Evolutionary conservation across 2,888 invertebrate species (phyloP), one percentile per base, ranked within the genome.

Genomic region (Rhabditoides inermis): DNA sequence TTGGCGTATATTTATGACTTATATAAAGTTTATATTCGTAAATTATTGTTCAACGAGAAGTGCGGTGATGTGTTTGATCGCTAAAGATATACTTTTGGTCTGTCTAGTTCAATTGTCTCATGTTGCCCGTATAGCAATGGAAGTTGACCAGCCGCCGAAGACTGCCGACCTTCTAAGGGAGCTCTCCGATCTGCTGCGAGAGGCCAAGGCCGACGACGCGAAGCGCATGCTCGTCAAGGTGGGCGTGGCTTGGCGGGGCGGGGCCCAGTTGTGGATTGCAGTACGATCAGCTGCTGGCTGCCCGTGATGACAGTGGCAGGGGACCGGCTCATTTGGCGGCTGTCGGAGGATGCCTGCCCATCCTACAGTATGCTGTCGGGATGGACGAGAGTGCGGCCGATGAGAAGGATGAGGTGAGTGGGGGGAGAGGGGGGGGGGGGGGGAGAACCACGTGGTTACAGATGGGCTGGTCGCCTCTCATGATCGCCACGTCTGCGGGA

Each of bases 401-500:
- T 37, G 37, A 39, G 27, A 30, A 48, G 6, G 60, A 62, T 39
- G 53, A 57, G 23, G 66, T 57, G 7, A 41, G 45, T 20, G 23
- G 23, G n/a, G 18, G 25, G 23, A 22, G 15, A 39, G n/a, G 26
- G 10, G 20, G 45, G 41, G 30, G 32, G 37, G 32, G 57, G 51
- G 37, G 39, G 39, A 23, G 41, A 48, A 15, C 23, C 48, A 39
- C 35, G 46, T 40, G n/a, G 18, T 40, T 51, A 23, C 47, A 68
- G 66, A 46, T 61, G 35, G 71, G 69, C 7, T 79, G 78, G 79
- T 78, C 78, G 10, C 77, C 79, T 4, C 55, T 79, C 53, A 79
- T 79, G 77, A 77, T 79, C 48, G 78, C 79, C 22, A 62, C 73
- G 6, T 79, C 79, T 15, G 77, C 78, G 47, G 79, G 79, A 18